These are phyloP conservation scores for Cheilosia scutellata DNA, from an alignment of 2,888 invertebrate genomes.

Conservation along the genomic window DNA sequence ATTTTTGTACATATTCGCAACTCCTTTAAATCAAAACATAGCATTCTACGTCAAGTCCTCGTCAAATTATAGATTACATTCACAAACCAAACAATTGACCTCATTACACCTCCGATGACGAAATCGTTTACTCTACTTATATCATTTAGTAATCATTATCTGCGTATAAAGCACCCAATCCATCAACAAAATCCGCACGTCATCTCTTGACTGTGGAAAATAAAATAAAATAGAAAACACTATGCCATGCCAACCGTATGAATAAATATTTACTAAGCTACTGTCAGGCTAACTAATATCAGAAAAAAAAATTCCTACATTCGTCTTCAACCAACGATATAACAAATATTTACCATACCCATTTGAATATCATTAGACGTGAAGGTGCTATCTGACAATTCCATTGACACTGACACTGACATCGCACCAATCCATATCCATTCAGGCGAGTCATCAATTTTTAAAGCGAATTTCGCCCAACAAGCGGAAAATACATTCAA, in stretches of 20 bases:
- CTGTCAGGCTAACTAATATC: background rate
- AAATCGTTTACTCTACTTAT: slow-evolving; percentile 9
- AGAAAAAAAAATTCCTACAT: background rate
- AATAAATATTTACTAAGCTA: slow-evolving; percentile 52
- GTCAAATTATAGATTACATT: background rate
- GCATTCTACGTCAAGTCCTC: background rate
- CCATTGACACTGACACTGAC: slow-evolving; percentile 31
- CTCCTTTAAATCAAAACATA: background rate
- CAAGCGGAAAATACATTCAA: slow-evolving; percentile 41
- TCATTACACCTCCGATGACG: slow-evolving; percentile 4
- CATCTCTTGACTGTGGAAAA: slow-evolving; percentile 6
- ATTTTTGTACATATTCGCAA: background rate
- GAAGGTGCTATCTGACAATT: slow-evolving; percentile 42
- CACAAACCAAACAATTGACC: background rate
- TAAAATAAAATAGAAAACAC: background rate
- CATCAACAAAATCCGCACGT: slow-evolving; percentile 23
- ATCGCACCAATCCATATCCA: slow-evolving; percentile 9
- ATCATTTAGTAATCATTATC: slow-evolving; percentile 33
- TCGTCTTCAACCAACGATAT: slow-evolving; percentile 16
- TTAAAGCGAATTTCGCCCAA: slow-evolving; percentile 22
- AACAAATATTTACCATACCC: slow-evolving; percentile 51
- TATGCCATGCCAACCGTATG: slow-evolving; percentile 18
- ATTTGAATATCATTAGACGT: slow-evolving; percentile 65
- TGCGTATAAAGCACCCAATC: slow-evolving; percentile 30
- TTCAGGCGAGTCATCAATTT: slow-evolving; percentile 3